phyloP scores from a whole-genome alignment of 1,140 invertebrate genomes.

The Helicoverpa armigera region DNA sequence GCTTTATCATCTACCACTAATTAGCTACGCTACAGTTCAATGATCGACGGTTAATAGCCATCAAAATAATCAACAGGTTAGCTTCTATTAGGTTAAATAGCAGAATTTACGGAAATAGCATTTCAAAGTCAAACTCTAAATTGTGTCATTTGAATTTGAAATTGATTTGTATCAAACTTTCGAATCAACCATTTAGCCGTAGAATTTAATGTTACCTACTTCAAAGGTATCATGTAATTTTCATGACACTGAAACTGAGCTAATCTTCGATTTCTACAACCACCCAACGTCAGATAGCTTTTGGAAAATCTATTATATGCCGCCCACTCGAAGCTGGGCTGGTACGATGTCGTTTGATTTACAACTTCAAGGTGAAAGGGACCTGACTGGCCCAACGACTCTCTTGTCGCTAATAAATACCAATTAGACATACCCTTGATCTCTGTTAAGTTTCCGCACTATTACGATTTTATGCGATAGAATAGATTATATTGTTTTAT shows the following conservation, averaged over 20 bases:
- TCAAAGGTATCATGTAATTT: background rate
- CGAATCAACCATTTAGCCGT: no score
- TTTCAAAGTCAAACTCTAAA: no score
- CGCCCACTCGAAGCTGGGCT: constrained; percentile 19
- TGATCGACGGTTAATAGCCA: no score
- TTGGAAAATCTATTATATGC: constrained; percentile 47
- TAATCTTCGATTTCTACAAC: constrained; percentile 38
- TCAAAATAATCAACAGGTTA: no score
- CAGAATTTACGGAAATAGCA: no score
- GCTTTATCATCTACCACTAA: background rate
- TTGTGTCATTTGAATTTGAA: no score
- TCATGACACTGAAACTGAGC: background rate
- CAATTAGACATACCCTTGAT: constrained; percentile 54
- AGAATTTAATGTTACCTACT: no score
- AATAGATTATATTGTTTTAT: constrained; percentile 37
- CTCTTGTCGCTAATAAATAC: constrained; percentile 53
- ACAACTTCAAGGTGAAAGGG: constrained; percentile 66
- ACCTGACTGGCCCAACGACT: constrained; percentile 58
- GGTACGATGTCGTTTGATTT: constrained; percentile 59
- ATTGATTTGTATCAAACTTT: no score
- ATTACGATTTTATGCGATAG: background rate
- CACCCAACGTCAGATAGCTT: constrained; percentile 13
- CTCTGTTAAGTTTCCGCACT: constrained; percentile 27
- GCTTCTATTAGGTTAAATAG: no score
- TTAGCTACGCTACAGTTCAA: background rate